Conservation (phyloP, 2,113 vertebrate species). For the Morone saxatilis region DNA sequence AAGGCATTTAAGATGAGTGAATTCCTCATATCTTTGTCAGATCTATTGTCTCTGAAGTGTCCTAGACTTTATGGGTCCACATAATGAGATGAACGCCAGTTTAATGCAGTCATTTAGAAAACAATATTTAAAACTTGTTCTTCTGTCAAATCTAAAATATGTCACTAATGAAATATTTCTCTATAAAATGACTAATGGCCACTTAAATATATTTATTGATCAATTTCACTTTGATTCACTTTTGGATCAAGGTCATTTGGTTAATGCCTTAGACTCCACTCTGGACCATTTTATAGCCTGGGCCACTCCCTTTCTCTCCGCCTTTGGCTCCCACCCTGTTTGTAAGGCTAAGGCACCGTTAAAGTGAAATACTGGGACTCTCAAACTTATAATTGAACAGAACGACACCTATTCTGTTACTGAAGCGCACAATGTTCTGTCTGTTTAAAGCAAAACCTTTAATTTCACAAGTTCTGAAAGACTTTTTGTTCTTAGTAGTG, state of each 20-base stretch:
- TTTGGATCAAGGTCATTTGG: slow-evolving; percentile 84
- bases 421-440: slow-evolving; percentile 54
- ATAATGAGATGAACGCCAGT: slow-evolving; percentile 65
- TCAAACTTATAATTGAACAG: slow-evolving; percentile 78
- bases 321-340: slow-evolving; percentile 79
- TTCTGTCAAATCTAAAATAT: slow-evolving; percentile 80
- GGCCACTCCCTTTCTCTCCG: slow-evolving; percentile 72
- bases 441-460: slow-evolving; percentile 65
- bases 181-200: slow-evolving; percentile 82
- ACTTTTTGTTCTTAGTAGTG: slow-evolving; percentile 38
- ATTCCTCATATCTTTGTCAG: slow-evolving; percentile 37
- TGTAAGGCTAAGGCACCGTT: slow-evolving; percentile 79
- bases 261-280: slow-evolving; percentile 75
- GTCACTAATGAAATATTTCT: slow-evolving; percentile 83
- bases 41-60: slow-evolving; percentile 60
- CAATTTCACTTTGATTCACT: slow-evolving; percentile 83
- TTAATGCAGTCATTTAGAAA: slow-evolving; percentile 84
- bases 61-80: slow-evolving; percentile 53
- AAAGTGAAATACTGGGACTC: slow-evolving; percentile 83
- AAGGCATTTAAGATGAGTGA: slow-evolving; percentile 38
- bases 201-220: slow-evolving; percentile 86
- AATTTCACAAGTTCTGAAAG: slow-evolving; percentile 73
- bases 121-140: slow-evolving; percentile 83
- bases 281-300: slow-evolving; percentile 77
- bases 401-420: slow-evolving; percentile 66